Percentiles rank a stretch among this genome's conserved stretches.
Conservation (phyloP, 2,797 vertebrate species). For the Pseudotriccus pelzelni region DNA sequence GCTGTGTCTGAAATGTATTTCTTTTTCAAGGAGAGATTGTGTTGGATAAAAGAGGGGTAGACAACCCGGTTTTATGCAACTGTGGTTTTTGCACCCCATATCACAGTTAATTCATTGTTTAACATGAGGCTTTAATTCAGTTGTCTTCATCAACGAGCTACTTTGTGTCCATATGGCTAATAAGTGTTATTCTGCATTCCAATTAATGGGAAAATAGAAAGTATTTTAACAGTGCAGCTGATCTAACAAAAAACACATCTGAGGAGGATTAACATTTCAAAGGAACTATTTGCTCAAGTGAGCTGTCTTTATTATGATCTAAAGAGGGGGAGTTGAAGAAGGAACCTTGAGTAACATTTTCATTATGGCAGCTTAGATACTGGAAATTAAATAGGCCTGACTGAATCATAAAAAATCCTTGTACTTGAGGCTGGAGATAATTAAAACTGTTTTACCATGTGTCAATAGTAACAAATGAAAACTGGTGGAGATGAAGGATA, state of each 20-base stretch:
- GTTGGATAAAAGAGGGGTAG: not conserved
- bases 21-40: not conserved
- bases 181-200: slow-evolving; percentile 64
- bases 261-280: slow-evolving; percentile 73
- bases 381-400: slow-evolving; percentile 51
- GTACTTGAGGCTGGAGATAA: slow-evolving; percentile 48
- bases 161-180: slow-evolving; percentile 68
- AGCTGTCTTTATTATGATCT: slow-evolving; percentile 67
- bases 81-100: not conserved
- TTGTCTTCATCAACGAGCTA: slow-evolving; percentile 57
- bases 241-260: slow-evolving; percentile 71
- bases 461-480: slow-evolving; percentile 51
- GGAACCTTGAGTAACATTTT: slow-evolving; percentile 66
- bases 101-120: slow-evolving; percentile 54
- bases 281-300: slow-evolving; percentile 70
- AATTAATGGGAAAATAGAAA: slow-evolving; percentile 65
- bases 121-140: slow-evolving; percentile 50
- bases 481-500: slow-evolving; percentile 4
- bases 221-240: slow-evolving; percentile 70
- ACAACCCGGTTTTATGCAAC: not conserved
- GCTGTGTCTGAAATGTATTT: not conserved
- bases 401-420: slow-evolving; percentile 53
- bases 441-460: slow-evolving; percentile 49
- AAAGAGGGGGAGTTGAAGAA: slow-evolving; percentile 47
- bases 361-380: slow-evolving; percentile 64